These are phyloP conservation scores for Agrenia bidenticulata DNA, from an alignment of 2,888 invertebrate species.

Conservation along the genomic window DNA sequence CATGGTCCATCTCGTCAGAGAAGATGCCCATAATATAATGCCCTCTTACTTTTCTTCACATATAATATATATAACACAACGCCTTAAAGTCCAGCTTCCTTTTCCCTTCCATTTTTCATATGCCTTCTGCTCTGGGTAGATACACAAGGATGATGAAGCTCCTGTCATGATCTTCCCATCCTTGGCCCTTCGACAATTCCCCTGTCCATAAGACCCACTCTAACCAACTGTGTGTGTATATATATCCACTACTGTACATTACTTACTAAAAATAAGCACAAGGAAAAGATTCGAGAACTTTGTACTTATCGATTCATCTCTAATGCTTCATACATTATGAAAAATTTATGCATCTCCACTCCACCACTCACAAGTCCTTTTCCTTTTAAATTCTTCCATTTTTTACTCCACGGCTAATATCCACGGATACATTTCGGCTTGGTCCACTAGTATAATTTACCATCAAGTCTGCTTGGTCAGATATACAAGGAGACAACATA, in stretches of 20 bases:
- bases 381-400: neutral
- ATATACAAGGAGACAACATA: too few relatives aligned
- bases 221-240: slow-evolving; percentile 11
- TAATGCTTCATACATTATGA: slow-evolving; percentile 47
- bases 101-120: slow-evolving; percentile 51
- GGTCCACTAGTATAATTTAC: too few relatives aligned
- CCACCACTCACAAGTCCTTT: slow-evolving; percentile 11
- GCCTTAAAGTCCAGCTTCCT: slow-evolving; percentile 50
- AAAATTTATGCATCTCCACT: slow-evolving; percentile 47
- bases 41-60: slow-evolving; percentile 37
- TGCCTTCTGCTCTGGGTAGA: slow-evolving; percentile 45
- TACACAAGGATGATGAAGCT: slow-evolving; percentile 51
- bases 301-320: slow-evolving; percentile 50
- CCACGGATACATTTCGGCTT: too few relatives aligned
- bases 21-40: slow-evolving; percentile 35
- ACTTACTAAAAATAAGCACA: slow-evolving; percentile 8
- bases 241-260: neutral
- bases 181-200: slow-evolving; percentile 44
- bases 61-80: slow-evolving; percentile 18
- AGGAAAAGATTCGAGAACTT: slow-evolving; percentile 36
- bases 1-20: slow-evolving; percentile 41
- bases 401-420: too few relatives aligned
- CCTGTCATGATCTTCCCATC: slow-evolving; percentile 48
- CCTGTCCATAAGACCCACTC: slow-evolving; percentile 27
- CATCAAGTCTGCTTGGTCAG: too few relatives aligned